Percentiles rank a stretch among this genome's conserved stretches.
These are phyloP conservation scores for Cariama cristata DNA, from an alignment of 2,113 vertebrate species.

Conservation along the genomic window DNA sequence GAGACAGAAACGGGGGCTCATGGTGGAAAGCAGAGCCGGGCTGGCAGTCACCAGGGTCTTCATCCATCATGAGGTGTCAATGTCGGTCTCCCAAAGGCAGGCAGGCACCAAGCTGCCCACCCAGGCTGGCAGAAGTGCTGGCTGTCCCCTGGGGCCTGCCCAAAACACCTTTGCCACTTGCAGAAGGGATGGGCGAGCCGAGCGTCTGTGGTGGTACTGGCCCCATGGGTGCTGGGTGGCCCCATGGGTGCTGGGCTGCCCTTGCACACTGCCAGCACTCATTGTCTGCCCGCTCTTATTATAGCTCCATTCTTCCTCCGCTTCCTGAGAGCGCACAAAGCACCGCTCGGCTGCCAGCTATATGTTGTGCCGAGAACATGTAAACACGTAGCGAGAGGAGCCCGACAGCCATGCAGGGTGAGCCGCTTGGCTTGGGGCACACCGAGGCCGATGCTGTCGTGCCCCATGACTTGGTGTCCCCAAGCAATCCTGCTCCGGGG, in stretches of 20 bases:
- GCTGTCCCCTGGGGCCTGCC: background rate
- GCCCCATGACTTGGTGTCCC: background rate
- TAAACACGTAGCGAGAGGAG: background rate
- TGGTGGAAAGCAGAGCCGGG: background rate
- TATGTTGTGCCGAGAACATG: background rate
- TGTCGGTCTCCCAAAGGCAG: background rate
- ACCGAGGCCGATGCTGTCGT: fast-evolving
- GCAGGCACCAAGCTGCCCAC: background rate
- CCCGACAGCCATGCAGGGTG: fast-evolving
- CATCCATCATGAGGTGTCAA: background rate
- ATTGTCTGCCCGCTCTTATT: background rate
- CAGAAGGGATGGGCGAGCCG: background rate
- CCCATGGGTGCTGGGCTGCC: background rate
- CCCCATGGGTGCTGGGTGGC: background rate
- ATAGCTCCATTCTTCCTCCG: background rate
- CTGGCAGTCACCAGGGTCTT: background rate
- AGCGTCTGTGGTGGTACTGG: background rate
- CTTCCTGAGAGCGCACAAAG: background rate
- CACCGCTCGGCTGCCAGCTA: fast-evolving
- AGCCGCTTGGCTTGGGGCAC: background rate
- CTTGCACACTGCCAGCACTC: background rate
- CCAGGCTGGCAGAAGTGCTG: background rate
- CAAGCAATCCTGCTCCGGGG: background rate
- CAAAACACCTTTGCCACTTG: fast-evolving
- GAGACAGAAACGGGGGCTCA: background rate